Conservation (phyloP, 1,140 invertebrate genomes). For the Penaeus japonicus region DNA sequence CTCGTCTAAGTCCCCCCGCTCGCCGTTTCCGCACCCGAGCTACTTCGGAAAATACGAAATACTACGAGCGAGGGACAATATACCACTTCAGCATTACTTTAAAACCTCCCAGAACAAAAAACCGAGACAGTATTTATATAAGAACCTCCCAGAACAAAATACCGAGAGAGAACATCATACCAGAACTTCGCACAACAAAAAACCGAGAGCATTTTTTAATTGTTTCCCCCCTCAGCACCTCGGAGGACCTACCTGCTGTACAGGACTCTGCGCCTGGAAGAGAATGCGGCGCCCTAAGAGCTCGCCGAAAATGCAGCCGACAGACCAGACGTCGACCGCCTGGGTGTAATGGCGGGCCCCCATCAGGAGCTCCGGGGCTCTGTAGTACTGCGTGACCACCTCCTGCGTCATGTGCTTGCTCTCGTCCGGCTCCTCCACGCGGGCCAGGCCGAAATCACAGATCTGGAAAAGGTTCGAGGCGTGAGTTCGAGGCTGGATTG, state of each 20-base stretch:
- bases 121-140: no score
- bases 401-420: conserved; percentile 98
- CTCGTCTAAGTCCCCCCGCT: no score
- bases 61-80: no score
- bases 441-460: conserved; percentile 96
- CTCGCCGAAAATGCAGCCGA: conserved; percentile 99
- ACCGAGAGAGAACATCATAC: no score
- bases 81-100: no score
- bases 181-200: no score
- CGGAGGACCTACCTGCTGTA: conserved; percentile 58
- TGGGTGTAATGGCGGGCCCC: conserved; percentile 97
- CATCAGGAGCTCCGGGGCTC: conserved; percentile 97
- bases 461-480: conserved; percentile 71
- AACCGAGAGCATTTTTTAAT: background rate
- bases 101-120: no score
- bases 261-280: conserved; percentile 75
- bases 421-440: conserved; percentile 92
- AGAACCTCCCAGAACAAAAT: no score
- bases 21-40: no score
- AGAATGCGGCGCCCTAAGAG: conserved; percentile 92
- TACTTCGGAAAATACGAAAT: no score
- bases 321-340: conserved; percentile 97
- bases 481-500: no score
- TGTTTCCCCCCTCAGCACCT: background rate
- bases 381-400: conserved; percentile 98